Base-by-base conservation (phyloP, 2,113 vertebrate genomes). In the Odontophorus gujanensis region DNA sequence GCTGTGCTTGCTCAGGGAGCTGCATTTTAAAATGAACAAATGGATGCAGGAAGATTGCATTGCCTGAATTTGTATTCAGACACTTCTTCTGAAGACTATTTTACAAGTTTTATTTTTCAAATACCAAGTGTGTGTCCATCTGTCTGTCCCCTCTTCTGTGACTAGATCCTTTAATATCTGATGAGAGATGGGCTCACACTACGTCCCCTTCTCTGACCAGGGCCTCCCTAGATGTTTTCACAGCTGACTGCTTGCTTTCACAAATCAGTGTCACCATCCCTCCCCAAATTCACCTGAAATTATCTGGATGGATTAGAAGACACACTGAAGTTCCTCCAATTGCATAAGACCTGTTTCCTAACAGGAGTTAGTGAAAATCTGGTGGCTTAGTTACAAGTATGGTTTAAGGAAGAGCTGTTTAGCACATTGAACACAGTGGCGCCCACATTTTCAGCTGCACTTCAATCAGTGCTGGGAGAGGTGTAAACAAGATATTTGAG, bases 271-370 rank as follows among this genome's bases (percentile, higher is more conserved):
- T 36, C 72, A 48, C 14, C 34, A 20, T 21, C 20, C 58, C 13
- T 34, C 42, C 55, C 51, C 47, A 67, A n/a, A n/a, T 24, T 30
- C 30, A 48, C 17, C 58, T 17, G 38, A 43, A 86, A 57, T 4
- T 16, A 65, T 32, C 47, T 47, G 42, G 16, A 38, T 25, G 45
- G 26, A 42, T 30, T 89, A 72, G 66, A 19, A 47, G 26, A 21
- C 15, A 36, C 4, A 42, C 22, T 9, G 1, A 11, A 19, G 10
- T 1, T 7, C 4, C 6, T 19, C 3, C 21, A 38, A 7, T 4
- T 59, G 61, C 61, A 9, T 4, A 78, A 42, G 11, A 40, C 6
- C 32, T 9, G 32, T 43, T 36, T 87, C 20, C 40, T 20, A 51
- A 7, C 43, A 68, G 47, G 12, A 34, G 15, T 20, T 6, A 25